Percentiles rank a stretch among this genome's conserved stretches.
Evolutionary conservation across 2,888 invertebrate species (phyloP).

Genomic region (Ctena decussata): DNA sequence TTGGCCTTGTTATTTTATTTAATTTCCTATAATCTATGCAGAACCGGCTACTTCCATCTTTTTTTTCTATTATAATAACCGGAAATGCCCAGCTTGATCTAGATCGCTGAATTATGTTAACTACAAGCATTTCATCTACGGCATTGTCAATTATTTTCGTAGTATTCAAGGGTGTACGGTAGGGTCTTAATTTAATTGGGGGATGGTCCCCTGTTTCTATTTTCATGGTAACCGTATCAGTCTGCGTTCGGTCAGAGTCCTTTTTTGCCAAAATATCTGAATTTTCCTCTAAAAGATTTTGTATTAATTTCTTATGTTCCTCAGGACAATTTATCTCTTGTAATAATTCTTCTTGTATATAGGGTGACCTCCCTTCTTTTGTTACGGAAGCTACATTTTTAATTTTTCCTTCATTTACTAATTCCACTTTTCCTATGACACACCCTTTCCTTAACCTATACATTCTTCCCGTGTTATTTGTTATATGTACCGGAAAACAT

Average conservation of each 20-base stretch:
- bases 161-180: neutral
- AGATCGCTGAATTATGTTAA: neutral
- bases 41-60: neutral
- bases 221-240: neutral
- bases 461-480: neutral
- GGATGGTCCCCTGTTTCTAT: neutral
- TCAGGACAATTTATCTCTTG: neutral
- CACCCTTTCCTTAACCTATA: neutral
- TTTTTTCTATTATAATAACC: neutral
- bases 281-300: neutral
- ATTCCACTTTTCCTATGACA: neutral
- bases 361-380: neutral
- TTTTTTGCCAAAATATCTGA: neutral
- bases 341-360: neutral
- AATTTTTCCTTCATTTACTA: neutral
- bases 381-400: neutral
- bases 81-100: neutral
- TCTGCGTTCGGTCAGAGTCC: neutral
- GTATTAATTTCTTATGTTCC: neutral
- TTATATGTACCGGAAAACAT: neutral
- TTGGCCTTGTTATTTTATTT: constrained; percentile 1
- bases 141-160: neutral
- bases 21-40: neutral
- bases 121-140: neutral
- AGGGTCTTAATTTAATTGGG: neutral